Conservation (phyloP, 2,888 invertebrate species). For the Exocentrus adspersus region DNA sequence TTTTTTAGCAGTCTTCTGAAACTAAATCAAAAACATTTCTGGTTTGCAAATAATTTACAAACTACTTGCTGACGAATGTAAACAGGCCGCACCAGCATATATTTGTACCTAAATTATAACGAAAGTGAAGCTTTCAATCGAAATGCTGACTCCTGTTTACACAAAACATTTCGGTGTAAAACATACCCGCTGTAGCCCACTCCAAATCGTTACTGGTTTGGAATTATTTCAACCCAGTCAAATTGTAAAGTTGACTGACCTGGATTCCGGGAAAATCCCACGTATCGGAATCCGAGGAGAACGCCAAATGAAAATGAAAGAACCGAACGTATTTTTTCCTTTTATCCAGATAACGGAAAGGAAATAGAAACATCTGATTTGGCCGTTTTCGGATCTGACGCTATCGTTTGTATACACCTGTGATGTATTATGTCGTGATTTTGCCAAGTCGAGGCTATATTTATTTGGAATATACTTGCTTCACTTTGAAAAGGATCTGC, state of each 20-base stretch:
- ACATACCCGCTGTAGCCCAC: neutral
- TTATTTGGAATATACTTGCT: too few species aligned
- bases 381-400: neutral
- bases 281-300: neutral
- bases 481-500: too few species aligned
- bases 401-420: neutral
- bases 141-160: neutral
- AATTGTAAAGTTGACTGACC: neutral
- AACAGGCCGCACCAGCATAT: too few species aligned
- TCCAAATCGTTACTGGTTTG: neutral
- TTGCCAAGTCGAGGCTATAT: neutral
- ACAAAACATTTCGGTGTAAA: neutral
- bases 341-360: neutral
- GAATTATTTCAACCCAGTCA: neutral
- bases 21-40: too few species aligned
- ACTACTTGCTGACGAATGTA: too few species aligned
- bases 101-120: too few species aligned
- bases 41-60: too few species aligned
- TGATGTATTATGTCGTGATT: constrained; percentile 1
- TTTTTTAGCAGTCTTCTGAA: too few species aligned
- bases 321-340: neutral
- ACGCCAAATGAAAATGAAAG: neutral
- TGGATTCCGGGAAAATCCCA: neutral
- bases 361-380: neutral
- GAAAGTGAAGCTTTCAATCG: neutral